Evolutionary conservation across 2,113 vertebrate genomes (phyloP).

Genomic region (Prochilodus magdalenae): DNA sequence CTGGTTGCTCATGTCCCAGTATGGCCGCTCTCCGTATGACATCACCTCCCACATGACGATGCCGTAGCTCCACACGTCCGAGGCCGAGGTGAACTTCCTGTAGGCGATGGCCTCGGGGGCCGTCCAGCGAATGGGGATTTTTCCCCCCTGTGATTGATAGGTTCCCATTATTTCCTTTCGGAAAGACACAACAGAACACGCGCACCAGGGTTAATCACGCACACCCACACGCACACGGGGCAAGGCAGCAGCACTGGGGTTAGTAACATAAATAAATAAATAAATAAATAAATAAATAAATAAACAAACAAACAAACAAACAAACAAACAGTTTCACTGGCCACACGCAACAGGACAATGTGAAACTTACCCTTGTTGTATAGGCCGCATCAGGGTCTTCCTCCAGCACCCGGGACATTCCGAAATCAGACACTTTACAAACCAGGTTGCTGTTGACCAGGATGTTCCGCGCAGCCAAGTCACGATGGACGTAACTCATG

Average conservation of each 20-base stretch:
- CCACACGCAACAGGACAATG: neutral
- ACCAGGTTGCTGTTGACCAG: constrained; percentile 98
- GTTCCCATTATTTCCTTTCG: constrained; percentile 75
- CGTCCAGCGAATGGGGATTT: constrained; percentile 98
- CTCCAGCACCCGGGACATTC: constrained; percentile 95
- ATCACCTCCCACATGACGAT: constrained; percentile 99
- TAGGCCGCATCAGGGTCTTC: constrained; percentile 96
- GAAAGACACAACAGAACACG: constrained; percentile 55
- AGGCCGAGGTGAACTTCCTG: constrained; percentile 94
- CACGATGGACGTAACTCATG: constrained; percentile 97
- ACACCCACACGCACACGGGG: constrained; percentile 42
- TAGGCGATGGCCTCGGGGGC: constrained; percentile 95
- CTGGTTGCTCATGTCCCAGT: constrained; percentile 99
- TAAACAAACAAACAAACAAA: too few relatives aligned
- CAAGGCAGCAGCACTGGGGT: constrained; percentile 5
- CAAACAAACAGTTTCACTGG: too few relatives aligned
- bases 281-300: too few relatives aligned
- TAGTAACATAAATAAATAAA: constrained; percentile 26
- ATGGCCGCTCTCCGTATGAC: constrained; percentile 95
- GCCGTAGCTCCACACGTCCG: constrained; percentile 95
- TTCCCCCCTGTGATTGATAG: constrained; percentile 87
- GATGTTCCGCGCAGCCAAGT: constrained; percentile 95
- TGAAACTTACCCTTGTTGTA: constrained; percentile 85
- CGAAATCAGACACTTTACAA: constrained; percentile 97
- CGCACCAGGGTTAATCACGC: constrained; percentile 55